A percentile compares a stretch with the other conserved stretches of the same genome.
These are phyloP conservation scores for Synanthedon vespiformis DNA, from an alignment of 2,888 invertebrate species.

Conservation along the genomic window DNA sequence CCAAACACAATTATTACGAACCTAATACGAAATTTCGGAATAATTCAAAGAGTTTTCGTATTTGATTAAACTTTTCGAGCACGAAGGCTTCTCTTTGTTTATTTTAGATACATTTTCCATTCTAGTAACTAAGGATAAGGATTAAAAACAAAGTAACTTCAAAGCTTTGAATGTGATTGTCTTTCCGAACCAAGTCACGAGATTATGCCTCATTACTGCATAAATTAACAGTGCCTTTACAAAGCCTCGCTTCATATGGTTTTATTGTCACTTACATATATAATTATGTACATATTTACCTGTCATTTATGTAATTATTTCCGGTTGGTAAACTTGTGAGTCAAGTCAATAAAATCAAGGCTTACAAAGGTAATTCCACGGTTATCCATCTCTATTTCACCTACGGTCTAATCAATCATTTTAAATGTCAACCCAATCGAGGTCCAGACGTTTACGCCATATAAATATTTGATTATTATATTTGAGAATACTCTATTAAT, in stretches of 20 bases:
- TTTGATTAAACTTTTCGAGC: neutral
- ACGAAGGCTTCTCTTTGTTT: neutral
- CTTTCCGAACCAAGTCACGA: too few species aligned
- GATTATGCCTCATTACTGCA: too few species aligned
- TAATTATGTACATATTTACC: too few species aligned
- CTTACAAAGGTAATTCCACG: neutral
- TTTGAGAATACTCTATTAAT: neutral
- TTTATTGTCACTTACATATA: too few species aligned
- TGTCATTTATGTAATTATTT: too few species aligned
- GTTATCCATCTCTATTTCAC: neutral
- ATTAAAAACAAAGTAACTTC: neutral
- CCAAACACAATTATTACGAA: neutral
- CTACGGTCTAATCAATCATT: neutral
- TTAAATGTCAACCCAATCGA: neutral
- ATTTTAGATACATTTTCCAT: neutral
- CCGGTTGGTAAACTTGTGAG: too few species aligned
- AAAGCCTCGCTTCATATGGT: too few species aligned
- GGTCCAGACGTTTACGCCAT: neutral
- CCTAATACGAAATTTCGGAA: neutral
- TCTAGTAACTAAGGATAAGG: neutral
- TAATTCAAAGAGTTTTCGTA: neutral
- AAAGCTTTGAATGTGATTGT: neutral
- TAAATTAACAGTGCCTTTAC: too few species aligned
- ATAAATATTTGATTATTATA: too few species aligned
- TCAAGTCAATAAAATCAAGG: too few species aligned